A percentile compares a stretch with the other conserved stretches of the same genome.
Conservation (phyloP, 2,797 vertebrate genomes). For the Sardinella longiceps region DNA sequence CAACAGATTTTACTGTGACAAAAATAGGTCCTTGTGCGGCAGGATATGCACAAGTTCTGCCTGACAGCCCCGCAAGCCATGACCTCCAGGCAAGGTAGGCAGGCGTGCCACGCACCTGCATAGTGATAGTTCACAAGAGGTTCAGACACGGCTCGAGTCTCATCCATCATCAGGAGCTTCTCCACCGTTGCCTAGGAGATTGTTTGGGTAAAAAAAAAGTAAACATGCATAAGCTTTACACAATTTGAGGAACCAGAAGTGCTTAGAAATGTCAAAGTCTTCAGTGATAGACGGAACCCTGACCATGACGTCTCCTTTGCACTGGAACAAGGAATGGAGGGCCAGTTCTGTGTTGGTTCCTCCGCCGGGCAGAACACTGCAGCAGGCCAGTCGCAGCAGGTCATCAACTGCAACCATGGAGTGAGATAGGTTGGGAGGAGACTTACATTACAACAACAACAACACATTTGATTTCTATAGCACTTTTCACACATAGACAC, state of each 20-base stretch:
- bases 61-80: background rate
- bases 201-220: conserved; percentile 45
- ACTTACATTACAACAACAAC: too few relatives aligned
- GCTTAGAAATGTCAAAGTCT: background rate
- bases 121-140: conserved; percentile 84
- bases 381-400: conserved; percentile 86
- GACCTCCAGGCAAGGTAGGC: background rate
- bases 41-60: background rate
- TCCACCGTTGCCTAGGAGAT: conserved; percentile 77
- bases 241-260: conserved; percentile 19
- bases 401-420: conserved; percentile 77
- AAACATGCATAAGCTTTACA: background rate
- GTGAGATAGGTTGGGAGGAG: background rate
- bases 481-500: too few relatives aligned
- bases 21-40: background rate
- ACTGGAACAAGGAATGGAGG: conserved; percentile 88
- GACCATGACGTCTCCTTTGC: conserved; percentile 91
- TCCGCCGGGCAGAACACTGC: conserved; percentile 86
- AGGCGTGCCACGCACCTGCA: conserved; percentile 77
- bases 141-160: conserved; percentile 74
- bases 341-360: conserved; percentile 85
- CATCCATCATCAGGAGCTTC: conserved; percentile 78
- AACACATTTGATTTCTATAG: too few relatives aligned
- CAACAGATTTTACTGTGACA: conserved; percentile 8
- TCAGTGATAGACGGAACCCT: conserved; percentile 45